phyloP scores from a whole-genome alignment of 2,888 invertebrate genomes.

The Nomada ruficornis region DNA sequence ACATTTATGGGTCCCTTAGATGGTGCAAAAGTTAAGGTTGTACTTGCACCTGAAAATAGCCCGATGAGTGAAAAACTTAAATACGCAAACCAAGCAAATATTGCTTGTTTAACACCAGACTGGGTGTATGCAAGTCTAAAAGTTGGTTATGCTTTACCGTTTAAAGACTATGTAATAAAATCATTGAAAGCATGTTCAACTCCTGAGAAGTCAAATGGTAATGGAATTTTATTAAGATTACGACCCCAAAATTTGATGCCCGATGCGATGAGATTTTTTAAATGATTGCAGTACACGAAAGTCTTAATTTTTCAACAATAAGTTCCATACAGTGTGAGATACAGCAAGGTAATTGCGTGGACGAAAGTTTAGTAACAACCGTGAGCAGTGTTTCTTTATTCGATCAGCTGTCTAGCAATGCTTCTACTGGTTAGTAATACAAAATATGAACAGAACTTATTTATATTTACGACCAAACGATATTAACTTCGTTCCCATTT shows the following conservation, averaged over 20 bases:
- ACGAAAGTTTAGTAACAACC: constrained; percentile 75
- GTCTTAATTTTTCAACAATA: constrained; percentile 85
- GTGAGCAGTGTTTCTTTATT: constrained; percentile 53
- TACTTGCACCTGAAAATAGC: constrained; percentile 84
- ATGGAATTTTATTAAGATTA: constrained; percentile 4
- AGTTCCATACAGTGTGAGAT: constrained; percentile 82
- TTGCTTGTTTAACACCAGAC: constrained; percentile 89
- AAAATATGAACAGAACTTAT: background rate
- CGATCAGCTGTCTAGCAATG: constrained; percentile 10
- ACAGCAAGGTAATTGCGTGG: constrained; percentile 67
- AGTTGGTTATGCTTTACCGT: constrained; percentile 89
- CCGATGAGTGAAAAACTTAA: constrained; percentile 89
- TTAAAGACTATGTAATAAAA: constrained; percentile 86
- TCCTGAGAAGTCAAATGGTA: constrained; percentile 86
- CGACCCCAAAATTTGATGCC: background rate
- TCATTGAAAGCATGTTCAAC: constrained; percentile 89
- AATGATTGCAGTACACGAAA: constrained; percentile 69
- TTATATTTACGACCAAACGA: constrained; percentile 2
- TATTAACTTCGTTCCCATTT: constrained; percentile 12
- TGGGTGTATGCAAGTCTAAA: constrained; percentile 93
- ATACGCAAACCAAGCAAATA: constrained; percentile 86
- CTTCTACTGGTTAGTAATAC: constrained; percentile 39
- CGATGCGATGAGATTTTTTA: constrained; percentile 23
- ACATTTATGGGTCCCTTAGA: constrained; percentile 86
- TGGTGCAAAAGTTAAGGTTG: constrained; percentile 86